Evolutionary conservation across 2,113 vertebrate genomes (phyloP), one percentile per base, ranked within the genome.

Genomic region (Chinchilla lanigera): DNA sequence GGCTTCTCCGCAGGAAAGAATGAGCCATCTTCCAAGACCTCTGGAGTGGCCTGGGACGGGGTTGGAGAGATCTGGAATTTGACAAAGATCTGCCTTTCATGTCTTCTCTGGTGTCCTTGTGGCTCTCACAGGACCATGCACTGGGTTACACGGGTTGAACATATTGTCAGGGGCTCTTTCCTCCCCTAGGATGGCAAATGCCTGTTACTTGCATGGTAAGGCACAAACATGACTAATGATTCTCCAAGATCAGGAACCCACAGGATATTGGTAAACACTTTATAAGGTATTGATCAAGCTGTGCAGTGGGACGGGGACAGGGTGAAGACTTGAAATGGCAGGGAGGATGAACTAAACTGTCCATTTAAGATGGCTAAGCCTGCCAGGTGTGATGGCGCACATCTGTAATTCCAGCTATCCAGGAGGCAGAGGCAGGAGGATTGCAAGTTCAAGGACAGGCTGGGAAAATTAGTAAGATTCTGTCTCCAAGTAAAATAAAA

Each of bases 11-110:
- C 3, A 50, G n/a, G n/a, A 63, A 20, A 65, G 30, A 38, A 44
- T 41, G 20, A 19, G 83, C 33, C 1, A 2, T 26, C 60, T 75
- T 56, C 63, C 28, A 61, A 77, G 58, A 38, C 71, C n/a, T 69
- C 41, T 0, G 1, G 24, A 28, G 11, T 24, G 47, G 56, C 7
- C 11, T 19, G 3, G 0, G 22, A 1, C 7, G 11, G 38, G 33
- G 3, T 3, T 52, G 38, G 26, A 60, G 73, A 60, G 1, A 80
- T 47, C 63, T 52, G 16, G 86, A 80, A 22, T 73, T 47, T 44
- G 50, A 47, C 19, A 60, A 58, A 20, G 22, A 30, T 47, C 52
- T n/a, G 69, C 11, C 58, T 84, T 54, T 63, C 77, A 26, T 6
- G 5, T 81, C 67, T 87, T 84, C 30, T 38, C 0, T 77, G 50